Evolutionary conservation across 2,888 invertebrate genomes (phyloP).

Genomic region (Idaea dimidiata): DNA sequence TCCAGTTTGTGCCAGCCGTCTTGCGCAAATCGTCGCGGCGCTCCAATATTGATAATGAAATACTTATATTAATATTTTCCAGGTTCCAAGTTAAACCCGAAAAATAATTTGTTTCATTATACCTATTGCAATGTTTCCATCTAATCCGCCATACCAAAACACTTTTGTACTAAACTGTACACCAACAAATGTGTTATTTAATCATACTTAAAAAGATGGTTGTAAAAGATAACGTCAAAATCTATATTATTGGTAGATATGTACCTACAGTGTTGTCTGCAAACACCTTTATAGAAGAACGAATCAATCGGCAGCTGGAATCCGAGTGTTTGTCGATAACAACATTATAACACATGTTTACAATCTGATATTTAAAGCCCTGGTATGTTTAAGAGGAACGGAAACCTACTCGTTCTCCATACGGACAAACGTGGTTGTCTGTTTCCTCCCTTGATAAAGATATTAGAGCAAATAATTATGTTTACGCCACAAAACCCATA

Average conservation of each 20-base stretch:
- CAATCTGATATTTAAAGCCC: neutral
- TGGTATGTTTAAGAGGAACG: constrained; percentile 28
- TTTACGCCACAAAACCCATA: no score
- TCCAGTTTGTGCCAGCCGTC: no score
- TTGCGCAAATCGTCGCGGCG: no score
- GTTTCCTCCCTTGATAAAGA: no score
- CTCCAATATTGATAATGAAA: no score
- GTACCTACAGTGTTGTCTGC: constrained; percentile 51
- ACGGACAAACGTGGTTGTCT: no score
- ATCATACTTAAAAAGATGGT: constrained; percentile 62
- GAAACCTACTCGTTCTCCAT: no score
- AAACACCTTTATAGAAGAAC: constrained; percentile 65
- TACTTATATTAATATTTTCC: no score
- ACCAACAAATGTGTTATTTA: constrained; percentile 40
- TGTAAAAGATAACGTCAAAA: constrained; percentile 62
- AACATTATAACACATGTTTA: neutral
- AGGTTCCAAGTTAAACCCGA: no score
- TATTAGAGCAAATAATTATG: no score
- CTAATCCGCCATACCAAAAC: neutral
- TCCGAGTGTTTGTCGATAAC: neutral
- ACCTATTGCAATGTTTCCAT: no score
- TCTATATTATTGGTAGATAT: constrained; percentile 41
- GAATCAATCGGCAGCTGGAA: neutral
- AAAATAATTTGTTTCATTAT: no score
- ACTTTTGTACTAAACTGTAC: neutral